Conservation (phyloP, 2,888 invertebrate species). For the Caenorhabditis angaria region DNA sequence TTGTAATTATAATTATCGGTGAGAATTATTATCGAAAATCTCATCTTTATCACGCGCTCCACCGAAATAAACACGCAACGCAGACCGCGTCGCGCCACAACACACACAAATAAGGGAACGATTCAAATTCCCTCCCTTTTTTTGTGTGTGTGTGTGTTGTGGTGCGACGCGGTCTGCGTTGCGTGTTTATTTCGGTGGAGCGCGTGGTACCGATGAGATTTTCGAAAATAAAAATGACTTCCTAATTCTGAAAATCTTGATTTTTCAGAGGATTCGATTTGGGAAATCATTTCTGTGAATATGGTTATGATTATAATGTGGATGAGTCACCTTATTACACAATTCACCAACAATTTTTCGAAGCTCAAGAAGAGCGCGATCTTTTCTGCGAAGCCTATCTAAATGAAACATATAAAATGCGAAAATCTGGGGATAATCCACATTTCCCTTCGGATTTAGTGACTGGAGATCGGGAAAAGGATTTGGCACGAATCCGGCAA, state of each 20-base stretch:
- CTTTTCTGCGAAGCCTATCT: slow-evolving; percentile 52
- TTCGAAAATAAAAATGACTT: background rate
- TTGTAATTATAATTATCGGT: slow-evolving; percentile 59
- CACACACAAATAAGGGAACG: too few relatives aligned
- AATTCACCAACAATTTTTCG: slow-evolving; percentile 50
- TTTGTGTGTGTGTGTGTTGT: too few relatives aligned
- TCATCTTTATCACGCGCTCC: background rate
- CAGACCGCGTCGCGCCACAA: too few relatives aligned
- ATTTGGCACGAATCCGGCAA: slow-evolving; percentile 43
- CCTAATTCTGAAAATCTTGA: too few relatives aligned
- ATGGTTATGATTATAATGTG: slow-evolving; percentile 52
- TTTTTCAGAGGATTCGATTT: slow-evolving; percentile 57
- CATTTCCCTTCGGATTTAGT: slow-evolving; percentile 55
- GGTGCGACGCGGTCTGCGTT: too few relatives aligned
- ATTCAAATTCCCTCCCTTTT: too few relatives aligned
- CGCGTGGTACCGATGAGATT: too few relatives aligned
- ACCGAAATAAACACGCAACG: background rate
- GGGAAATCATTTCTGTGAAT: slow-evolving; percentile 60
- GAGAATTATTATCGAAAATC: background rate
- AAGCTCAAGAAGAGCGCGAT: slow-evolving; percentile 45
- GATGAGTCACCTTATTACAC: slow-evolving; percentile 49
- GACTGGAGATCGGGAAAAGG: slow-evolving; percentile 46
- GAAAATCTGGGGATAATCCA: slow-evolving; percentile 39
- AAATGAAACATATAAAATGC: slow-evolving; percentile 55
- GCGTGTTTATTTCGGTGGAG: too few relatives aligned